Evolutionary conservation across 1,140 invertebrate species (phyloP), one percentile per base, ranked within the genome.

Genomic region (Subanguina moxae): DNA sequence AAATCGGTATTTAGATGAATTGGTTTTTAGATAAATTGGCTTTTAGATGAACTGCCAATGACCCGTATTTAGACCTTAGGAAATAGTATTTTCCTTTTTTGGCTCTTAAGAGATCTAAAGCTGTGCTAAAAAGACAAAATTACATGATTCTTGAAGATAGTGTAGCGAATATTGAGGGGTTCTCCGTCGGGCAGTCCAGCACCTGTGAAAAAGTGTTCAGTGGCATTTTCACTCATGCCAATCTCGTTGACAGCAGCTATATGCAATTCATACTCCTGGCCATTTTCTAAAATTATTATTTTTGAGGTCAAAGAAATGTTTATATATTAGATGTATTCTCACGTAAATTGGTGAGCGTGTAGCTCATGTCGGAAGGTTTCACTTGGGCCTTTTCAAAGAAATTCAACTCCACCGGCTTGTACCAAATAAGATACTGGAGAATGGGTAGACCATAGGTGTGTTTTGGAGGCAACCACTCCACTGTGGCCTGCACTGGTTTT

Each of bases 111-210:
- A 38, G 11, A 38, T 38, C 32, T 38, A 5, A 11, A 38, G 11
- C 32, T 5, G 3, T 11, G 3, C 32, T 38, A 5, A 38, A 38
- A 38, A 38, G 3, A 38, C 32, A 38, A 38, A 38, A 38, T 38
- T 42, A 84, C 66, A 17, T 78, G 78, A n/a, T 77, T 78, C 9
- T 80, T 78, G 17, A 82, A 80, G 66, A 88, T 82, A 21, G 81
- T 74, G 58, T 81, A 81, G 21, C 80, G 73, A 21, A 81, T 80
- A 79, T 87, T 87, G 68, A 84, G 82, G 15, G 87, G 87, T 32
- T 85, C 82, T 43, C 82, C 84, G 48, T 80, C 77, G 15, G 85
- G 85, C 48, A 81, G 82, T 42, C 80, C 79, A 25, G 74, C 71
- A 11, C 80, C 78, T 5, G 79, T 81, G 0, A 63, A 70, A 8